These are phyloP conservation scores for Papilio gigon DNA, from an alignment of 2,888 invertebrate species.

Conservation along the genomic window DNA sequence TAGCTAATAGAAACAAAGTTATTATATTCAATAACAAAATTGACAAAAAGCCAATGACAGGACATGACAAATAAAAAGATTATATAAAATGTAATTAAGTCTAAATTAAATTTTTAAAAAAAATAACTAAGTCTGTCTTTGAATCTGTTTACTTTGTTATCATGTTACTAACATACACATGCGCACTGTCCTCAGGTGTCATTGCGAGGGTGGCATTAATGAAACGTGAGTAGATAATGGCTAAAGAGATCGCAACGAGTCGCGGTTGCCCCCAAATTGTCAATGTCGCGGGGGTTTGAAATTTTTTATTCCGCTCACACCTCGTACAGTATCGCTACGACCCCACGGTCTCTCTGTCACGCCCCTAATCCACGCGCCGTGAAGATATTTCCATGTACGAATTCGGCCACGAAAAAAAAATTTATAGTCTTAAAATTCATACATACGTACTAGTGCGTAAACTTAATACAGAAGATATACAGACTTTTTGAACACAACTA, in stretches of 20 bases:
- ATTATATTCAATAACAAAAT: too few relatives aligned
- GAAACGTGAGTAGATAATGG: conserved; percentile 36
- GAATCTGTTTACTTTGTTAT: background rate
- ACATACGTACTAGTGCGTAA: background rate
- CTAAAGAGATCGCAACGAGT: conserved; percentile 31
- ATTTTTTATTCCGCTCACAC: conserved; percentile 67
- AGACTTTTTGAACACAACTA: too few relatives aligned
- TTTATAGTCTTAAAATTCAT: too few relatives aligned
- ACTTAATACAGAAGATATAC: too few relatives aligned
- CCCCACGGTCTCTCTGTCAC: conserved; percentile 59
- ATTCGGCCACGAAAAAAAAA: conserved; percentile 53
- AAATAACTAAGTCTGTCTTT: background rate
- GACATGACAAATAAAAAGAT: too few relatives aligned
- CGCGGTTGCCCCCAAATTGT: conserved; percentile 36
- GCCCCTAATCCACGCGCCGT: conserved; percentile 65
- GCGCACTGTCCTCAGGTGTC: conserved; percentile 31
- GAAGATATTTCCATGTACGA: conserved; percentile 63
- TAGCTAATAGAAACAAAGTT: too few relatives aligned
- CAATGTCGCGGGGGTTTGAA: conserved; percentile 41
- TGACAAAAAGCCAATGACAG: too few relatives aligned
- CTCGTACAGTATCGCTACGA: conserved; percentile 57
- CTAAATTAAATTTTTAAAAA: too few relatives aligned
- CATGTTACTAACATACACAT: conserved; percentile 4
- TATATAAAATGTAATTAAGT: too few relatives aligned
- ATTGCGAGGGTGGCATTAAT: conserved; percentile 7